Evolutionary conservation across 2,888 invertebrate genomes (phyloP), one percentile per base, ranked within the genome.

Genomic region (Napeogenes sylphis): DNA sequence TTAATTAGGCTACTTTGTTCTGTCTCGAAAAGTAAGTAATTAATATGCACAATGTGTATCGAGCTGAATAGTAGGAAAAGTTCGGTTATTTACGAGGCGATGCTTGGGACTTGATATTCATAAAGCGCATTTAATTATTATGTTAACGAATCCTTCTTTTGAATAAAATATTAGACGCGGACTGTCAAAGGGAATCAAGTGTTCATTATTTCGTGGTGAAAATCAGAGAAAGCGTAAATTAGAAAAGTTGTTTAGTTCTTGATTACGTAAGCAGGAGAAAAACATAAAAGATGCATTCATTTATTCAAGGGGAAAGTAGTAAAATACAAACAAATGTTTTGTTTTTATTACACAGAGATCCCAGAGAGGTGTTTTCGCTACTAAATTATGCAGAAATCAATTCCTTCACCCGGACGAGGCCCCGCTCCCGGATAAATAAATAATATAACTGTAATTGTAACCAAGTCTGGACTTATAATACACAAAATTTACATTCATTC

Each of bases 381-480:
- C 79, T 90, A 87, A 90, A 90, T 90, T 89, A 90, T 90, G 87
- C 85, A 90, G 82, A 90, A 87, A 90, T 90, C 90, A 90, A 90
- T 90, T 90, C 84, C 85, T 88, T 87, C 82, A 75, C 80, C 80
- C 83, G 82, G 81, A 80, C 80, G 78, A 75, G 76, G 77, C 77
- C 75, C 73, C 77, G 77, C 74, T 80, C 77, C 80, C 77, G 81
- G 83, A 84, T 89, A 87, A 86, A 89, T 90, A 89, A 88, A 88
- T 90, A 88, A 88, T 83, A 85, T 83, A 86, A 86, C 73, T 80
- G 87, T 90, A 90, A 90, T 89, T 86, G 87, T 84, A 83, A 83
- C 70, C 61, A 71, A 68, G 68, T 70, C 74, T 76, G 74, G 70
- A 78, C 76, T 73, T 75, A 73, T 73, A 69, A 78, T 71, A 67